phyloP scores from a whole-genome alignment of 2,888 invertebrate genomes.

The Dynastes hyllus region DNA sequence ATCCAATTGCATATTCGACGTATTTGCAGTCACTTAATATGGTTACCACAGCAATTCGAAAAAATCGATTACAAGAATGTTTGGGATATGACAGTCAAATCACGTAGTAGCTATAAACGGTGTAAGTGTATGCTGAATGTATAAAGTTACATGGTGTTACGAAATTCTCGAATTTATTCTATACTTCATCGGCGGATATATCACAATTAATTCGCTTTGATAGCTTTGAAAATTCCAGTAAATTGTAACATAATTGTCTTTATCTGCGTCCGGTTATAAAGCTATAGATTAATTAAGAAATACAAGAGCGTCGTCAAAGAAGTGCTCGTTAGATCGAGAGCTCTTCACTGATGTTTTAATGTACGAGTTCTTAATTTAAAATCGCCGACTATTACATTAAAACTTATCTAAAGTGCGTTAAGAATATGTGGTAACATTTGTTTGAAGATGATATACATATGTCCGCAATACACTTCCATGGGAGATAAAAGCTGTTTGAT shows the following conservation, averaged over 20 bases:
- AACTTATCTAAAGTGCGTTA: constrained; percentile 37
- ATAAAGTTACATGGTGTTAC: neutral
- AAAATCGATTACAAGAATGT: constrained; percentile 7
- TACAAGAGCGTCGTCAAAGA: constrained; percentile 19
- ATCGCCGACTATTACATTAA: constrained; percentile 38
- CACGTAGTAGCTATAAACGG: neutral
- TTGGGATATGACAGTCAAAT: neutral
- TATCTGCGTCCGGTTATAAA: constrained; percentile 31
- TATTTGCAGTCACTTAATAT: constrained; percentile 2
- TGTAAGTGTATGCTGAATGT: neutral
- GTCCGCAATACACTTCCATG: constrained; percentile 10
- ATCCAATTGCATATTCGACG: constrained; percentile 15
- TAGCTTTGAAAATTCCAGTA: constrained; percentile 18
- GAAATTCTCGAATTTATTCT: constrained; percentile 18
- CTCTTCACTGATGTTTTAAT: constrained; percentile 30
- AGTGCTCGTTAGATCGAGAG: constrained; percentile 26
- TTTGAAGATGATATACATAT: constrained; percentile 31
- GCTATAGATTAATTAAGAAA: constrained; percentile 35
- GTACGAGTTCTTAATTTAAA: constrained; percentile 39
- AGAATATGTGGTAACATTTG: constrained; percentile 24
- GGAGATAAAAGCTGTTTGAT: constrained; percentile 26
- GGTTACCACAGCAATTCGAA: neutral
- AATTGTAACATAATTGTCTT: constrained; percentile 31
- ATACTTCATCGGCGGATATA: too few relatives aligned
- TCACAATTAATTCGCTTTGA: constrained; percentile 25